phyloP scores from a whole-genome alignment of 2,113 vertebrate genomes.

The Rattus norvegicus region DNA sequence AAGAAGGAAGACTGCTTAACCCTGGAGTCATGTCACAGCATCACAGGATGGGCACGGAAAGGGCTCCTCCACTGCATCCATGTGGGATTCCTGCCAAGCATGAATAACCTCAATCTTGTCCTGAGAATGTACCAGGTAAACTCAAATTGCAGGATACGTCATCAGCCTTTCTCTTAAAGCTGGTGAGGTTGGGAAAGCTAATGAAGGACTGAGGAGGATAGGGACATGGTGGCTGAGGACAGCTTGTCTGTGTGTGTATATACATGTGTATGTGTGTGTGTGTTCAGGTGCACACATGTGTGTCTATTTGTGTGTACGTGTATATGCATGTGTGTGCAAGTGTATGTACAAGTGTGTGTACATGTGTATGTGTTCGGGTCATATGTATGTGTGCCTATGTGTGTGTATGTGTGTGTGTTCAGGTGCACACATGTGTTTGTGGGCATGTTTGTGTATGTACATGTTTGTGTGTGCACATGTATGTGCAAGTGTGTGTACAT shows the following conservation, averaged over 20 bases:
- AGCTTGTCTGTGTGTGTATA: neutral
- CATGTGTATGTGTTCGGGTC: too few species aligned
- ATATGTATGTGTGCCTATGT: too few species aligned
- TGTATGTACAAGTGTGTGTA: too few species aligned
- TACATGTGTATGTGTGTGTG: neutral
- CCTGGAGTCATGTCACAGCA: neutral
- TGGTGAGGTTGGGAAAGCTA: neutral
- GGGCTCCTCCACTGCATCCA: neutral
- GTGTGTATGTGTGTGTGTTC: too few species aligned
- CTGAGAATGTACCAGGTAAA: neutral
- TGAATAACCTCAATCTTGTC: neutral
- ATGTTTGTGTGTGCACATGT: too few species aligned
- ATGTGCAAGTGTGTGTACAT: too few species aligned
- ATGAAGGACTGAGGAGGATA: neutral
- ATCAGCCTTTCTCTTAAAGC: neutral
- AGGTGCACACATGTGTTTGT: too few species aligned
- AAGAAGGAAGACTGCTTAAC: neutral
- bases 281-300: rapidly evolving
- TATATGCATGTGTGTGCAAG: too few species aligned
- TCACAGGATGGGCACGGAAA: neutral
- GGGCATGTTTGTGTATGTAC: too few species aligned
- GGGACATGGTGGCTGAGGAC: neutral
- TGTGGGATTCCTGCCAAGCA: neutral
- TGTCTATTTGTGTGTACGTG: rapidly evolving
- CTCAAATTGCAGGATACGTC: neutral